These are phyloP conservation scores for Acrossocheilus wenchowensis DNA, from an alignment of 2,797 vertebrate genomes.

Conservation along the genomic window DNA sequence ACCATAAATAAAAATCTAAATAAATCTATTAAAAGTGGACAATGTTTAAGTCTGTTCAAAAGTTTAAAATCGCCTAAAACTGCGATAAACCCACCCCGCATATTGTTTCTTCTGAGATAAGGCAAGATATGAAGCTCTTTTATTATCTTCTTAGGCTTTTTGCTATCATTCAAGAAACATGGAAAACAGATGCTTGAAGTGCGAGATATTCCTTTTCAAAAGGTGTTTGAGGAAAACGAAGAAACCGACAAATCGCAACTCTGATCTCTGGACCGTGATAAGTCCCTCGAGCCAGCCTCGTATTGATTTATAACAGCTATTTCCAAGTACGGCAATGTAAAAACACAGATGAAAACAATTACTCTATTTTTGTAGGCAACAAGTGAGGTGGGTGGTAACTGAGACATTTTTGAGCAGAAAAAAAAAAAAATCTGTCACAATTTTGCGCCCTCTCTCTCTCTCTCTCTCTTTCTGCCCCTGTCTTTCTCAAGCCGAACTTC, in stretches of 20 bases:
- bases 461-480: slow-evolving; percentile 64
- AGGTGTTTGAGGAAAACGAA: slow-evolving; percentile 54
- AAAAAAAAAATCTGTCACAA: slow-evolving; percentile 75
- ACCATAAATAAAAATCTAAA: background rate
- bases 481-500: slow-evolving; percentile 73
- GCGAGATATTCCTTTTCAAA: slow-evolving; percentile 41
- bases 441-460: slow-evolving; percentile 80
- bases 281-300: slow-evolving; percentile 70
- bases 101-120: slow-evolving; percentile 29
- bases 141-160: slow-evolving; percentile 28
- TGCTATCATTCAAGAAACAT: slow-evolving; percentile 36
- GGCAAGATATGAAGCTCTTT: background rate
- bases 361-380: slow-evolving; percentile 89
- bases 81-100: background rate
- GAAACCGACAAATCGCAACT: slow-evolving; percentile 52
- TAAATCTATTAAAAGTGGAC: slow-evolving; percentile 13
- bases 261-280: slow-evolving; percentile 61
- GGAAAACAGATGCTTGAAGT: slow-evolving; percentile 41
- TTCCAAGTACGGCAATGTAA: slow-evolving; percentile 69
- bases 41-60: slow-evolving; percentile 11
- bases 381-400: slow-evolving; percentile 88
- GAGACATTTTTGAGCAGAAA: slow-evolving; percentile 77
- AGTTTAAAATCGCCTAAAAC: background rate
- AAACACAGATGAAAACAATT: slow-evolving; percentile 90
- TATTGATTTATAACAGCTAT: slow-evolving; percentile 84